Percentiles rank a stretch among this genome's conserved stretches.
phyloP scores from a whole-genome alignment of 2,797 vertebrate genomes.

The Myotis pilosus region DNA sequence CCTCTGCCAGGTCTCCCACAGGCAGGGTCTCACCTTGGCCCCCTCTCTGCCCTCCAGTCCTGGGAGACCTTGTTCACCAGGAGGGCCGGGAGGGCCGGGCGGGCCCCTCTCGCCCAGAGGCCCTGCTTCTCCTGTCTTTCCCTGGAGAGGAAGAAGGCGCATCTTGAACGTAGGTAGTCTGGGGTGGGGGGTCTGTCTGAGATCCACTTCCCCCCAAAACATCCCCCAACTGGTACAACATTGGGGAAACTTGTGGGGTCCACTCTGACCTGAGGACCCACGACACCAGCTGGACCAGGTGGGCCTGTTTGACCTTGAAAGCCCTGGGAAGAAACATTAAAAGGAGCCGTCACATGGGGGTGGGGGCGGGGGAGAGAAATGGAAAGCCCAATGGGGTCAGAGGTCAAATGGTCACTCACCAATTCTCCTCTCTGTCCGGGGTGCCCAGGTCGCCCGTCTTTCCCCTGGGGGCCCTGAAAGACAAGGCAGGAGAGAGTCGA shows the following conservation, averaged over 20 bases:
- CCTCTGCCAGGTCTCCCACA: rapidly evolving
- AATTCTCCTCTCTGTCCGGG: constrained; percentile 94
- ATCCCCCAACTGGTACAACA: neutral
- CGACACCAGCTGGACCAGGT: constrained; percentile 91
- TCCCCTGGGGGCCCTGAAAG: constrained; percentile 90
- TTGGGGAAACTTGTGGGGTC: no score
- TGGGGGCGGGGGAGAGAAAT: neutral
- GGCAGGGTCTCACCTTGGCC: constrained; percentile 86
- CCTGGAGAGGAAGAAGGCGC: constrained; percentile 81
- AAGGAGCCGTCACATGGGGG: neutral
- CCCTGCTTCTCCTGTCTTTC: constrained; percentile 93
- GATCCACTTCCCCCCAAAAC: neutral
- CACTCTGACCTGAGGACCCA: constrained; percentile 92
- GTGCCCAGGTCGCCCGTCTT: constrained; percentile 93
- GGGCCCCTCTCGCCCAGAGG: constrained; percentile 93
- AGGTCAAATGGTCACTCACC: constrained; percentile 83
- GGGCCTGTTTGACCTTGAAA: constrained; percentile 95
- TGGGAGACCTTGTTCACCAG: constrained; percentile 94
- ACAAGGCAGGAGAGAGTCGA: neutral
- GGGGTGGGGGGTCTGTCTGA: neutral
- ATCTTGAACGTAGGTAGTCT: neutral
- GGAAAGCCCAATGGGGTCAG: neutral
- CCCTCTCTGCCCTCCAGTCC: constrained; percentile 94
- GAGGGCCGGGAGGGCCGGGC: constrained; percentile 93
- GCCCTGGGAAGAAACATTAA: constrained; percentile 84